Evolutionary conservation across 2,888 invertebrate genomes (phyloP), one percentile per base, ranked within the genome.

Genomic region (Molorchus minor): DNA sequence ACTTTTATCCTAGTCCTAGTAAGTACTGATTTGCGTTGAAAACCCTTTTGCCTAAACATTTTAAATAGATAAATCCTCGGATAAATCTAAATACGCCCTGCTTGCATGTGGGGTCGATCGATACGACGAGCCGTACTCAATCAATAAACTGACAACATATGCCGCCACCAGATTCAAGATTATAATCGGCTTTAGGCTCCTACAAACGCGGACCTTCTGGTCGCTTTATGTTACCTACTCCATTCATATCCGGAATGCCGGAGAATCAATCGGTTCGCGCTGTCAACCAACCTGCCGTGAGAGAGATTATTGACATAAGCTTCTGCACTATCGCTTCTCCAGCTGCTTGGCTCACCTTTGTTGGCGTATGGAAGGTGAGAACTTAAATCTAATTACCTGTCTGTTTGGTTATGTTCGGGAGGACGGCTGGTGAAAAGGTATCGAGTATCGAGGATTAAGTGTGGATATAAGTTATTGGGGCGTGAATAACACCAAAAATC

Each of bases 101-200:
- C n/a, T n/a, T n/a, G n/a, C n/a, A n/a, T n/a, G n/a, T n/a, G n/a
- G n/a, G n/a, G n/a, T n/a, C n/a, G n/a, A n/a, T n/a, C n/a, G n/a
- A n/a, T n/a, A n/a, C n/a, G n/a, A n/a, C n/a, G n/a, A n/a, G n/a
- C n/a, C n/a, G n/a, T n/a, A n/a, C n/a, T n/a, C n/a, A n/a, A n/a
- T n/a, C n/a, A n/a, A n/a, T n/a, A n/a, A n/a, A n/a, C n/a, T n/a
- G n/a, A n/a, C n/a, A n/a, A n/a, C n/a, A n/a, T n/a, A n/a, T n/a
- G n/a, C n/a, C n/a, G n/a, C n/a, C n/a, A n/a, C n/a, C n/a, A n/a
- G n/a, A n/a, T n/a, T n/a, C n/a, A n/a, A n/a, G n/a, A n/a, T n/a
- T n/a, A n/a, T n/a, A n/a, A n/a, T n/a, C n/a, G n/a, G n/a, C 56
- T 62, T 70, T 65, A 29, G 61, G 46, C 40, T 54, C 38, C 41